A percentile compares a stretch with the other conserved stretches of the same genome.
phyloP scores from a whole-genome alignment of 2,888 invertebrate species.

The Brachycybe producta region DNA sequence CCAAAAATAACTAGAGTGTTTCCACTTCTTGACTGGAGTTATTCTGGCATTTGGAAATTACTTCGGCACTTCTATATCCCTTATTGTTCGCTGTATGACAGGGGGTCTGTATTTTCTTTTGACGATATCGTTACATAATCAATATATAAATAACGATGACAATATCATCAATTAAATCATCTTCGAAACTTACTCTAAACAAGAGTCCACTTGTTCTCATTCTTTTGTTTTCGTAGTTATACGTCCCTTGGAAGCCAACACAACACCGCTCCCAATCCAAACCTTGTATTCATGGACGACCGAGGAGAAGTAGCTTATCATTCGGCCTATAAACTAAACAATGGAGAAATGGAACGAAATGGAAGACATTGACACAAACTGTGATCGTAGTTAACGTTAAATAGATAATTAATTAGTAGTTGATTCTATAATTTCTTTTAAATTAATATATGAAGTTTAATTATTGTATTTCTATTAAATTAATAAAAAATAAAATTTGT shows the following conservation, averaged over 20 bases:
- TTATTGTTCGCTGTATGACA: constrained; percentile 81
- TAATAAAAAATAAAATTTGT: too few relatives aligned
- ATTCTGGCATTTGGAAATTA: constrained; percentile 83
- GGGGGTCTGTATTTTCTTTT: constrained; percentile 45
- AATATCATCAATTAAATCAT: too few relatives aligned
- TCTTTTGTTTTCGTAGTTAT: constrained; percentile 42
- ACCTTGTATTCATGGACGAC: constrained; percentile 41
- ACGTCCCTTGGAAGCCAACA: constrained; percentile 73
- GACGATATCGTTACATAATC: background rate
- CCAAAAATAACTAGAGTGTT: constrained; percentile 76
- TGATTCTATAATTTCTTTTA: too few relatives aligned
- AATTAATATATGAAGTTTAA: too few relatives aligned
- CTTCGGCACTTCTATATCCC: constrained; percentile 62
- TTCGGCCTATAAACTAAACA: constrained; percentile 58
- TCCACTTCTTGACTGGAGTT: constrained; percentile 85
- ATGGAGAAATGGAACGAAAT: constrained; percentile 48
- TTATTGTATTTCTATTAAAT: too few relatives aligned
- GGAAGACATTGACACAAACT: constrained; percentile 53
- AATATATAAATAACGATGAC: background rate
- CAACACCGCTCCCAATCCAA: constrained; percentile 69
- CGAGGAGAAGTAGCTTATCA: constrained; percentile 39
- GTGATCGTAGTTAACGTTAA: too few relatives aligned
- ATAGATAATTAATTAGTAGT: too few relatives aligned
- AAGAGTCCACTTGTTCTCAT: constrained; percentile 1
- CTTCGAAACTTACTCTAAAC: too few relatives aligned